These are phyloP conservation scores for Parthenolecanium corni DNA, from an alignment of 2,888 invertebrate genomes.

Conservation along the genomic window DNA sequence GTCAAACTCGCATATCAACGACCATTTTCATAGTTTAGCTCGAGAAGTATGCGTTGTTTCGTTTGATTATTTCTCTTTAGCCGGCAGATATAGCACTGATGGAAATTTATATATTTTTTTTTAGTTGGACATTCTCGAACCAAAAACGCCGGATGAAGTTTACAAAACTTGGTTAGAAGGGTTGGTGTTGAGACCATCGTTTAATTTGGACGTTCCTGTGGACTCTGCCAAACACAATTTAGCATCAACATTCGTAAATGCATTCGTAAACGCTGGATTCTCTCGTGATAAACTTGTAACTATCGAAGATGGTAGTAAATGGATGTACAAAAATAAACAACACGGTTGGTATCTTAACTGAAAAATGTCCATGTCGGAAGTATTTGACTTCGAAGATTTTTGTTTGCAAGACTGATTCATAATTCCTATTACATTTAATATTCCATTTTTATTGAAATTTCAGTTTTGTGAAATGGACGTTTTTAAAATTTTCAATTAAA, in stretches of 20 bases:
- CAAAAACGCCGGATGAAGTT: constrained; percentile 96
- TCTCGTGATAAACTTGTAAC: constrained; percentile 89
- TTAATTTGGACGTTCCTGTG: constrained; percentile 44
- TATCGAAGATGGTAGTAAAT: constrained; percentile 68
- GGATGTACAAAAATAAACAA: constrained; percentile 96
- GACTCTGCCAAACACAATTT: constrained; percentile 95
- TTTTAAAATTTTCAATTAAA: no score
- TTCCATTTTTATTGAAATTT: no score
- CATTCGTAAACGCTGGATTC: constrained; percentile 96
- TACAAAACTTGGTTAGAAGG: constrained; percentile 92
- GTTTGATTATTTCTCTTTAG: background rate
- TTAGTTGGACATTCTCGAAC: constrained; percentile 93
- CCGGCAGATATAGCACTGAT: background rate
- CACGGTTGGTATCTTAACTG: constrained; percentile 48
- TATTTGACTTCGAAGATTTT: background rate
- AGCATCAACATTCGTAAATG: constrained; percentile 96
- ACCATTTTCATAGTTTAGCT: constrained; percentile 82
- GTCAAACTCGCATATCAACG: constrained; percentile 85
- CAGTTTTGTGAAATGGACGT: no score
- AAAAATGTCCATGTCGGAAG: background rate
- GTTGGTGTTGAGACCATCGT: constrained; percentile 35
- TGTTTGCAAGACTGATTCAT: no score
- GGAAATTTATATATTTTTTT: background rate
- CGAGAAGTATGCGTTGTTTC: constrained; percentile 56
- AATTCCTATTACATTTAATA: no score